Conservation (phyloP, 23 tunicate genomes). For the Halocynthia roretzi region DNA sequence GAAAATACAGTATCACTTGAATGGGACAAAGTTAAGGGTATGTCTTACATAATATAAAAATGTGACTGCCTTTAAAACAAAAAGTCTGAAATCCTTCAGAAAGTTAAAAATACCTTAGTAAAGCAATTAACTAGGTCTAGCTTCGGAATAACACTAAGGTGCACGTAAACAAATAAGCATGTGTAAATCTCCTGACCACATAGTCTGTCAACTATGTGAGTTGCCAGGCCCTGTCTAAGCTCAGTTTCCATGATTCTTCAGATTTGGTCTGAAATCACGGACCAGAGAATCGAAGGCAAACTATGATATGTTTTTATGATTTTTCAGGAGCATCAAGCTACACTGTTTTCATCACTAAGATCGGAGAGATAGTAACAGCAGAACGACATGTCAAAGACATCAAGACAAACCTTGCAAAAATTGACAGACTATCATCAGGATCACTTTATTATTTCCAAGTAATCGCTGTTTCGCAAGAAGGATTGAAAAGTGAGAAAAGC, state of each 20-base stretch:
- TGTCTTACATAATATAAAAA: background rate
- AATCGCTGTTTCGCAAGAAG: slow-evolving; percentile 9
- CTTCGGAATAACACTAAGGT: no score
- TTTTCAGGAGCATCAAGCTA: slow-evolving; percentile 11
- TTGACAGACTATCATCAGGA: slow-evolving; percentile 21
- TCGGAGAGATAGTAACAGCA: background rate
- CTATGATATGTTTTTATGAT: background rate
- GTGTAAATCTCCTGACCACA: no score
- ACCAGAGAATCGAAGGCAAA: no score
- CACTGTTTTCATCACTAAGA: slow-evolving; percentile 9
- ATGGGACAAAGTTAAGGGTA: slow-evolving; percentile 36
- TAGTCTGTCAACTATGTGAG: no score
- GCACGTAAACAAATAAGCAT: no score
- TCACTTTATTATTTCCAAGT: slow-evolving; percentile 12
- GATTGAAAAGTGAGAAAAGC: slow-evolving; percentile 9
- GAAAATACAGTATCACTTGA: slow-evolving; percentile 17
- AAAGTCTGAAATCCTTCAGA: no score
- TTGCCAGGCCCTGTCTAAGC: no score
- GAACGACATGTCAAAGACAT: slow-evolving; percentile 19
- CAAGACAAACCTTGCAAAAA: background rate
- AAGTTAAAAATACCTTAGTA: no score
- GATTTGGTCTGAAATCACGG: no score
- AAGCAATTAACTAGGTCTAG: no score
- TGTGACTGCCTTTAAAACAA: background rate
- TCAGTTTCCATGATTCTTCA: no score